Base-by-base conservation (phyloP, 2,113 vertebrate genomes). In the Pseudorectes ferrugineus region DNA sequence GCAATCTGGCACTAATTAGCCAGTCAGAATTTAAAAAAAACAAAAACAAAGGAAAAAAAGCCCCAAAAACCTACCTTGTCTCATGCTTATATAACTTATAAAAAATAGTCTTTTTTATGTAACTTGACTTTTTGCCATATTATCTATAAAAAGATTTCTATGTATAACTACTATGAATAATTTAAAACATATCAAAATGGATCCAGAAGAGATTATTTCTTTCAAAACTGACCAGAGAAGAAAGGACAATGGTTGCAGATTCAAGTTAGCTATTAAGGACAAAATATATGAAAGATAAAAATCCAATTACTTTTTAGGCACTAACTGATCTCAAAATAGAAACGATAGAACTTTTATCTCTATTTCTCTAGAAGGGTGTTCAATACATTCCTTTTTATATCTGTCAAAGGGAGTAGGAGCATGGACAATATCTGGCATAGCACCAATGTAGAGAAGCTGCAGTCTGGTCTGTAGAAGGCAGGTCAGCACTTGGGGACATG, bases 211-310 rank as follows among this genome's bases (percentile, higher is more conserved):
- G 68, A 92, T 61, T 38, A 85, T 84, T 91, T 91, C 81, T 94
- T 77, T 88, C 55, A 93, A 58, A 78, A 57, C 9, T 94, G 38
- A 71, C 61, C 65, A 74, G 14, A 71, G 71, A 94, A 92, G 61
- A 85, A 95, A 87, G 40, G 82, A 84, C 46, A 88, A 76, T 65
- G 51, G 13, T 73, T 97, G 45, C 55, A 66, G 66, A 73, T 51
- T 93, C 48, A 89, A 81, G 84, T 79, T 89, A 94, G 31, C 25
- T 86, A 85, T 89, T 63, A 89, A 90, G 86, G 87, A n/a, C 22
- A 45, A 94, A 95, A 86, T 94, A 80, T 87, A 66, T 36, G 52
- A 76, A 95, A 82, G 93, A 94, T 88, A 94, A 94, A 94, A 93
- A 86, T 89, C 42, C 80, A 94, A 86, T 93, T 89, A 94, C 35